Conservation (phyloP, 1,140 invertebrate genomes). For the Papilio xuthus region DNA sequence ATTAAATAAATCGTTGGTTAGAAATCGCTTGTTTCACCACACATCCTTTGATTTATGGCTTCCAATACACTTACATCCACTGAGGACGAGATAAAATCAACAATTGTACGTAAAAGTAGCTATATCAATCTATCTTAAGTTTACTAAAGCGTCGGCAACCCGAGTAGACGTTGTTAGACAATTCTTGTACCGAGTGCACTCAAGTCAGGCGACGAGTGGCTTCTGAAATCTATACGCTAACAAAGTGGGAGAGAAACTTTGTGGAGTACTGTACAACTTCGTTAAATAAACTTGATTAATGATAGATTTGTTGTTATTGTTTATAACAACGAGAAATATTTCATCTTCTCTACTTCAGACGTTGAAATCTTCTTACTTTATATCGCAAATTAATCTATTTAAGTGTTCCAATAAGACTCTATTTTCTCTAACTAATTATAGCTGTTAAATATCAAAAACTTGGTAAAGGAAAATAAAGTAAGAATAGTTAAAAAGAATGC, state of each 20-base stretch:
- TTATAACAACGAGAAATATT: not conserved
- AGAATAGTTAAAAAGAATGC: not conserved
- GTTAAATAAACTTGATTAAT: not conserved
- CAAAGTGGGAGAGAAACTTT: not conserved
- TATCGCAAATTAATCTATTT: not conserved
- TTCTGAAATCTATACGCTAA: conserved; percentile 8
- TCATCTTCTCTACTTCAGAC: not conserved
- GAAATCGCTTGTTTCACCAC: no score
- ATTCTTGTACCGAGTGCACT: conserved; percentile 4
- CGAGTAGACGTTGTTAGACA: not conserved
- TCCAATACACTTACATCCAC: not conserved
- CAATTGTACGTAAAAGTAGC: not conserved
- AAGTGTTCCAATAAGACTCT: no score
- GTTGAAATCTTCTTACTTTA: no score
- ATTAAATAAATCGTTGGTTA: no score
- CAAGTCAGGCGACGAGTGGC: not conserved
- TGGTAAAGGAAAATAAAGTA: not conserved
- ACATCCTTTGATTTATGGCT: no score
- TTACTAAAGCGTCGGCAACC: conserved; percentile 14
- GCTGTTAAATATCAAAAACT: not conserved
- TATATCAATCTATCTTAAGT: not conserved
- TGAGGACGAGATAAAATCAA: not conserved
- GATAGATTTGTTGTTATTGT: not conserved
- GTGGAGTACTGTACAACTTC: not conserved
- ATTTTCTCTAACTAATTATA: not conserved